Base-by-base conservation (phyloP, 2,113 vertebrate species). In the Gnathonemus echidnorhynchus region DNA sequence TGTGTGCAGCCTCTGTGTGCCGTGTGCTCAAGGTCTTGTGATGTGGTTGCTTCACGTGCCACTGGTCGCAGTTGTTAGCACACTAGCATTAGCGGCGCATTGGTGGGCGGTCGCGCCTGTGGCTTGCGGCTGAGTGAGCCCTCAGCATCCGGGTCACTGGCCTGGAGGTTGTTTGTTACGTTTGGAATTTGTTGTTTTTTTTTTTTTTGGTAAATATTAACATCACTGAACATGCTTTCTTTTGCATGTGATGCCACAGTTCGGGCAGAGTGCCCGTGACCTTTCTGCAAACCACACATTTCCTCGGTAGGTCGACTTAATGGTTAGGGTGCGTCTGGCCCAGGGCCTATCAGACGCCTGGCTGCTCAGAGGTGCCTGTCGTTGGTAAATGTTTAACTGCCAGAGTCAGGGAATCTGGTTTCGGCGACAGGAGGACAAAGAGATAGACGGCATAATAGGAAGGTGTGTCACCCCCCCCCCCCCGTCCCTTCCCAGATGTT, bases 1-100 rank as follows among this genome's bases (percentile, higher is more conserved):
- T 99, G 98, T 93, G 90, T 90, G 90, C 93, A 95, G 92, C 93
- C 58, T 94, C 95, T 94, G 92, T 95, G 92, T 95, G 93, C 93
- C 91, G 93, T 93, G 95, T 96, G 95, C 93, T 89, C 93, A 91
- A 88, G 86, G 88, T 88, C 52, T 86, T 89, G 86, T 90, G 62
- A 80, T 83, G 90, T 86, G 19, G 84, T 90, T 39, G 90, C 88
- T 90, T 90, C 15, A 53, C 80, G 86, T 91, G 89, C 70, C 86
- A 35, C 45, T 52, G 45, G 49, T 87, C 15, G 84, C 84, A 13
- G 3, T 39, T 80, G 70, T 6, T 39, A 80, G 74, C 74, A 42
- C 74, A 19, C 5, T 42, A 80, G 74, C 35, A 1, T 85, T 48
- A n/a, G 80, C 9, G 27, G n/a, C 24, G 0, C 21, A 27, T 53